Evolutionary conservation across 2,113 vertebrate species (phyloP).

Genomic region (Lycaon pictus): DNA sequence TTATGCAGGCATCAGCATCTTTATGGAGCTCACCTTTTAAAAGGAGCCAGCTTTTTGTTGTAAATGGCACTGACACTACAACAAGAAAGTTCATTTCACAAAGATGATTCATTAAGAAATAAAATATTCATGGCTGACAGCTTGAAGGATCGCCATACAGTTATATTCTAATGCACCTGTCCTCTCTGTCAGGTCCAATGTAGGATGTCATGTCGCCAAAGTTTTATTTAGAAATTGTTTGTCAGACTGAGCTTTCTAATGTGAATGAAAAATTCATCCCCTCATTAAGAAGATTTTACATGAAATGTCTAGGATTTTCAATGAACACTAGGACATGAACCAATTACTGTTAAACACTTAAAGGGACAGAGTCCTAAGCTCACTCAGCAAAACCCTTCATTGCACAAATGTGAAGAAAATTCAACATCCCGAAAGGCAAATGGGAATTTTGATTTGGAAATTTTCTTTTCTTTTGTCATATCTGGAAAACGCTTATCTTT

Average conservation of each 20-base stretch:
- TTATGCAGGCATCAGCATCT: conserved; percentile 89
- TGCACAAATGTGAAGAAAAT: conserved; percentile 81
- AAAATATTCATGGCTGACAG: conserved; percentile 98
- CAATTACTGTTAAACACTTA: conserved; percentile 96
- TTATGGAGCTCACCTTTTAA: conserved; percentile 89
- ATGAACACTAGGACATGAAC: conserved; percentile 93
- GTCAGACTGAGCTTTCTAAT: conserved; percentile 93
- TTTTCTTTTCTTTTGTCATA: conserved; percentile 54
- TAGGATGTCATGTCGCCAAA: conserved; percentile 96
- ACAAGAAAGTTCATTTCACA: conserved; percentile 94
- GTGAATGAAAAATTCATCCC: conserved; percentile 98
- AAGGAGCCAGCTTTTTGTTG: conserved; percentile 90
- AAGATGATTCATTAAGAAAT: conserved; percentile 96
- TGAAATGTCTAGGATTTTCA: conserved; percentile 94
- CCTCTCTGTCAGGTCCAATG: conserved; percentile 99
- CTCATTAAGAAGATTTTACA: conserved; percentile 95
- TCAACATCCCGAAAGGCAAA: conserved; percentile 83
- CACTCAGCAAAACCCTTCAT: conserved; percentile 88
- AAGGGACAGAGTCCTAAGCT: conserved; percentile 88
- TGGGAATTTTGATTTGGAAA: conserved; percentile 83
- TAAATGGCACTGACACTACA: conserved; percentile 93
- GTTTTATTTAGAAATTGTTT: conserved; percentile 97
- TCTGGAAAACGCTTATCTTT: conserved; percentile 64
- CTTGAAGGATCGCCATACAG: conserved; percentile 97
- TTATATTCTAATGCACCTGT: conserved; percentile 99